Conservation (phyloP, 2,797 vertebrate species). For the Tapirus indicus region DNA sequence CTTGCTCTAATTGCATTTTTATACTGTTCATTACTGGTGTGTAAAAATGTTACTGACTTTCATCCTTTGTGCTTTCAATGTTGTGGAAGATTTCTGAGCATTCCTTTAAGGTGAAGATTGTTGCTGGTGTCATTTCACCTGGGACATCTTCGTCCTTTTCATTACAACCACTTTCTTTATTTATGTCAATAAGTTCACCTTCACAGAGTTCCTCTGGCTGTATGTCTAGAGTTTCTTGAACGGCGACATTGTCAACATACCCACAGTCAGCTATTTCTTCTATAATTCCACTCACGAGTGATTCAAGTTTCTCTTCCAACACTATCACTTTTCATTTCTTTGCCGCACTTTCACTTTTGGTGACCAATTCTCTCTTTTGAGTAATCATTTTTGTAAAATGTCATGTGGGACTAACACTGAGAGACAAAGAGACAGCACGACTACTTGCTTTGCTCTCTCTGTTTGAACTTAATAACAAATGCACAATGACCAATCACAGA, state of each 20-base stretch:
- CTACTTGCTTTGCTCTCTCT: background rate
- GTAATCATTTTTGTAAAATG: background rate
- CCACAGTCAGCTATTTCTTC: background rate
- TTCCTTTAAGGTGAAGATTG: background rate
- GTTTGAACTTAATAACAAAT: background rate
- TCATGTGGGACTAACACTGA: background rate
- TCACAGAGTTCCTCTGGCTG: background rate
- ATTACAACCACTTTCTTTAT: background rate
- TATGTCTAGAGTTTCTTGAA: background rate
- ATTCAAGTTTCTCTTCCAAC: background rate
- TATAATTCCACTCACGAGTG: background rate
- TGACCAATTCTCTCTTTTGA: background rate
- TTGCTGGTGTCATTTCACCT: background rate
- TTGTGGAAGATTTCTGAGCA: background rate
- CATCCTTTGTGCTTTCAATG: slow-evolving; percentile 7
- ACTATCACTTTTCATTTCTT: background rate
- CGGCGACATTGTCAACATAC: background rate
- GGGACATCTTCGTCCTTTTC: background rate
- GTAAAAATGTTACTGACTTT: slow-evolving; percentile 4
- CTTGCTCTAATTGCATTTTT: background rate
- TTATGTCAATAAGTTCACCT: background rate
- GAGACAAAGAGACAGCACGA: background rate
- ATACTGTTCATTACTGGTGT: background rate
- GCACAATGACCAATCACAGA: background rate
- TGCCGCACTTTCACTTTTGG: background rate